These are phyloP conservation scores for Melanostoma scalare DNA, from an alignment of 2,888 invertebrate genomes.

Conservation along the genomic window DNA sequence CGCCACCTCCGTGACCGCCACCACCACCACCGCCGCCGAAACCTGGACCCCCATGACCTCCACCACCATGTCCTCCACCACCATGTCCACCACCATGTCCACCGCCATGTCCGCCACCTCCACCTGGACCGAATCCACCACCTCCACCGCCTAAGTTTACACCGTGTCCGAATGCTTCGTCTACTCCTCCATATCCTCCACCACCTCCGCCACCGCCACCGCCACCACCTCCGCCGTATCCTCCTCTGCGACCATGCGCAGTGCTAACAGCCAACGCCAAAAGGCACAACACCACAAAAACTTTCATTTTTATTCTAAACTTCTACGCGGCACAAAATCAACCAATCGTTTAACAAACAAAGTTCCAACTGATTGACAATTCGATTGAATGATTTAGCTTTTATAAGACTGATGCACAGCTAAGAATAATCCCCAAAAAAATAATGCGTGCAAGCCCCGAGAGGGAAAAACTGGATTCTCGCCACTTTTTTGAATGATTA, in stretches of 20 bases:
- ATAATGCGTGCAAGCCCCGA: slow-evolving; percentile 35
- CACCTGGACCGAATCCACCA: slow-evolving; percentile 5
- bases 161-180: slow-evolving; percentile 1
- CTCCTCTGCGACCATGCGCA: slow-evolving; percentile 38
- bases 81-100: neutral
- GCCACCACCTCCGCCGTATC: slow-evolving; percentile 9
- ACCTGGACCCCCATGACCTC: neutral
- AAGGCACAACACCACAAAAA: slow-evolving; percentile 50
- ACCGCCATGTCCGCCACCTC: slow-evolving; percentile 4
- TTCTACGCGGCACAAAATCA: neutral
- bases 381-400: slow-evolving; percentile 32
- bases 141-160: slow-evolving; percentile 22
- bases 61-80: slow-evolving; percentile 13
- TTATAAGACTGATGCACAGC: slow-evolving; percentile 51
- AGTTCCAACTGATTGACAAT: slow-evolving; percentile 45
- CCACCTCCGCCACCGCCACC: slow-evolving; percentile 18
- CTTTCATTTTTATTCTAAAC: slow-evolving; percentile 44
- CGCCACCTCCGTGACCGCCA: slow-evolving; percentile 6
- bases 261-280: slow-evolving; percentile 44
- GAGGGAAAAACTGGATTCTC: slow-evolving; percentile 47
- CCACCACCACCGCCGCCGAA: slow-evolving; percentile 3
- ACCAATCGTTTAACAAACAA: slow-evolving; percentile 38
- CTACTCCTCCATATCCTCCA: slow-evolving; percentile 7
- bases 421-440: slow-evolving; percentile 25
- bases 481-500: slow-evolving; percentile 23